Evolutionary conservation across 2,888 invertebrate species (phyloP).

Genomic region (Strigamia transsilvanica): DNA sequence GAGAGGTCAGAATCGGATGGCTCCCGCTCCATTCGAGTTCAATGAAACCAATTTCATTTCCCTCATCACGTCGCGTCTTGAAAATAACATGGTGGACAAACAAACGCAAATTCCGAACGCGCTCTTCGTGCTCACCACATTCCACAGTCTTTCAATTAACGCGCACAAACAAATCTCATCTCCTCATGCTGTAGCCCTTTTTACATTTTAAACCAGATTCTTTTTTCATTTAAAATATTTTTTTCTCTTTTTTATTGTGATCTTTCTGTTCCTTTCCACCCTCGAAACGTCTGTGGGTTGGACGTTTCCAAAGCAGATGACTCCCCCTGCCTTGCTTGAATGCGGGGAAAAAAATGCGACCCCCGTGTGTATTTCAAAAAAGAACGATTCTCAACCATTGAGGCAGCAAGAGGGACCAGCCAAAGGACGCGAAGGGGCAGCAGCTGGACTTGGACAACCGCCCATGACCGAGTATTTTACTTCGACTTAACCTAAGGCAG

Average conservation of each 20-base stretch:
- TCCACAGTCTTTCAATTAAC: constrained; percentile 8
- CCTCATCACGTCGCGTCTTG: constrained; percentile 21
- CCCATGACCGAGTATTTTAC: constrained; percentile 18
- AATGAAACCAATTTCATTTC: constrained; percentile 30
- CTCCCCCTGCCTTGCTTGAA: constrained; percentile 34
- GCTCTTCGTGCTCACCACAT: constrained; percentile 1
- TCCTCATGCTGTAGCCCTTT: background rate
- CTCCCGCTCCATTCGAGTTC: constrained; percentile 21
- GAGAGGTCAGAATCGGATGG: constrained; percentile 21
- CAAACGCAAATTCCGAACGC: constrained; percentile 30
- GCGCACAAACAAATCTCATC: constrained; percentile 18
- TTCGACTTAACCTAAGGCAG: background rate
- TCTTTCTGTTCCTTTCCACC: constrained; percentile 20
- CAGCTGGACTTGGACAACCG: constrained; percentile 21
- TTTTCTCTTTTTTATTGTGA: constrained; percentile 1
- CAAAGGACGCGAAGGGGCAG: constrained; percentile 20
- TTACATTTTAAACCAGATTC: background rate
- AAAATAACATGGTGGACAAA: constrained; percentile 30
- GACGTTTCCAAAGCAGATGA: constrained; percentile 20
- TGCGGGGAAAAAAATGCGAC: constrained; percentile 48
- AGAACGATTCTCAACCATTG: constrained; percentile 51
- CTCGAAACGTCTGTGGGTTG: constrained; percentile 12
- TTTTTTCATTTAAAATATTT: constrained; percentile 3
- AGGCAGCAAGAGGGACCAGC: constrained; percentile 51
- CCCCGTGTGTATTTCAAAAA: constrained; percentile 51